Base-by-base conservation (phyloP, 2,888 invertebrate species). In the Apocheima hispidaria region DNA sequence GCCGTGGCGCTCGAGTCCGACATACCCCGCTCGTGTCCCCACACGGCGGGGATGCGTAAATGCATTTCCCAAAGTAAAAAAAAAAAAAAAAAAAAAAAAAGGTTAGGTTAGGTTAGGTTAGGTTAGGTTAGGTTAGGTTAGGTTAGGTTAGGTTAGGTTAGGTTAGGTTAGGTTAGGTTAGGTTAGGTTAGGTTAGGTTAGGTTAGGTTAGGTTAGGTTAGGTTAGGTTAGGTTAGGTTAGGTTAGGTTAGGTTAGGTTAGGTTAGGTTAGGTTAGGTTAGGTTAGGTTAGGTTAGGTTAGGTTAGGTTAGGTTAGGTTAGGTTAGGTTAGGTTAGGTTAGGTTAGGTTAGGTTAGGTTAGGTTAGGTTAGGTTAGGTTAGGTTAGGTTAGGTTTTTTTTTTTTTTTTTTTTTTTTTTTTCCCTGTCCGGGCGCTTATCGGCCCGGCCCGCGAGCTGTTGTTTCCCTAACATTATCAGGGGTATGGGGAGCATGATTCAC, bases 251-350 rank as follows among this genome's bases (percentile, higher is more conserved):
- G 63, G 60, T 66, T 60, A 76, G 77, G 50, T 38, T 38, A 38
- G 38, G 38, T 57, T 38, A 55, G 60, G 60, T 60, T 60, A 55
- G 60, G 60, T 55, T 60, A 49, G 60, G 54, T 54, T 53, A 52
- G 62, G 56, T 48, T 56, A 48, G 48, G 46, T 48, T 46, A 38
- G 46, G 46, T 36, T 48, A 36, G 51, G 54, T 54, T 55, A 50
- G 69, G 69, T 70, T 71, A 70, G 68, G 71, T 71, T 71, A 70
- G 66, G 68, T 72, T 72, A 70, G 50, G 73, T 70, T 71, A 72
- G 69, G 72, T 71, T 70, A 70, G 69, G 68, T 70, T 71, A 67
- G 70, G 71, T 70, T 70, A 70, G 73, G 72, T 75, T 72, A 68
- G 71, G 69, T 72, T 70, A 66, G 67, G 70, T 66, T 65, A 65